Conservation (phyloP, 2,888 invertebrate species). For the Cabera pusaria region DNA sequence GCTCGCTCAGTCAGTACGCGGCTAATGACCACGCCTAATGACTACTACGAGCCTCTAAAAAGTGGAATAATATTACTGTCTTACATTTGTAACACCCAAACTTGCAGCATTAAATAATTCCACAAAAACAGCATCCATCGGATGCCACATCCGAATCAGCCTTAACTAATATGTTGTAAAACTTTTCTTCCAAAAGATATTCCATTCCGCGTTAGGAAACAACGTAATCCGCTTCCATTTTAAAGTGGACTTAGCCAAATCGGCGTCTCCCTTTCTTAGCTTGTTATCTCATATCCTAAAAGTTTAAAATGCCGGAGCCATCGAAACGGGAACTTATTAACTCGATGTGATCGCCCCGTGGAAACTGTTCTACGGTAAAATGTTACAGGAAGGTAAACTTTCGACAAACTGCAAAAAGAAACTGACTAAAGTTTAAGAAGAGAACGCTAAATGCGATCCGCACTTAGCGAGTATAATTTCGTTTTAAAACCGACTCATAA, state of each 20-base stretch:
- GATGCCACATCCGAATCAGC: constrained; percentile 20
- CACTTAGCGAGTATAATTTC: constrained; percentile 57
- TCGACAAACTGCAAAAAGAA: constrained; percentile 76
- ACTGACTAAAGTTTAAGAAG: constrained; percentile 73
- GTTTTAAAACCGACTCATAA: no score
- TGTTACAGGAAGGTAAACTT: constrained; percentile 79
- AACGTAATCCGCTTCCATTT: constrained; percentile 55
- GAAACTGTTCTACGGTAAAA: constrained; percentile 77
- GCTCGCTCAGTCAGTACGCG: no score
- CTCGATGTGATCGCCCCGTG: constrained; percentile 79
- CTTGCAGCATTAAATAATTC: no score
- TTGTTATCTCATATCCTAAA: constrained; percentile 83
- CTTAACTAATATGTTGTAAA: constrained; percentile 27
- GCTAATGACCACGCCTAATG: no score
- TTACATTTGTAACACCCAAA: no score
- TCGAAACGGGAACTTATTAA: constrained; percentile 82
- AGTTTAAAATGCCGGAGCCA: constrained; percentile 81
- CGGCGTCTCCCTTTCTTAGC: constrained; percentile 76
- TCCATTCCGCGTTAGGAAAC: constrained; percentile 49
- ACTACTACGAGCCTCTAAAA: no score
- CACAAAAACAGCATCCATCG: not conserved
- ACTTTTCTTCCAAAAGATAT: constrained; percentile 40
- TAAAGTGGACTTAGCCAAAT: constrained; percentile 77
- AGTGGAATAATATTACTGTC: no score
- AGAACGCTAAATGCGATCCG: constrained; percentile 72